phyloP scores from a whole-genome alignment of 2,113 vertebrate species.

The Salvelinus namaycush region DNA sequence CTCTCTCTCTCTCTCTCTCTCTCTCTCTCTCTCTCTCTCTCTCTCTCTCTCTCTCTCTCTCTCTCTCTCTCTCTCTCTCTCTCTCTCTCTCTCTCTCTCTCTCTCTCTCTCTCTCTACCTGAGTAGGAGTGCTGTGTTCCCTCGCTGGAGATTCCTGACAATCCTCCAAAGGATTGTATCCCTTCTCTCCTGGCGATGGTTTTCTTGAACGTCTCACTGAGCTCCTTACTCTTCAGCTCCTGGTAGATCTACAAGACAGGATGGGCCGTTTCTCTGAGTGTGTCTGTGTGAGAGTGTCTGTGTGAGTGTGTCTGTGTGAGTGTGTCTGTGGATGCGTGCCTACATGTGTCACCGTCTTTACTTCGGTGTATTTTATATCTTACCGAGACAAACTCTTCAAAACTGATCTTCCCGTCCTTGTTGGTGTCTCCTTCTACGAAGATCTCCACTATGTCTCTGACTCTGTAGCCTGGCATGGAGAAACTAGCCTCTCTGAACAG shows the following conservation, averaged over 20 bases:
- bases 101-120: slow-evolving; percentile 69
- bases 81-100: neutral
- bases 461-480: slow-evolving; percentile 90
- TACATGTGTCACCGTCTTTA: neutral
- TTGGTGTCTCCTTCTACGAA: slow-evolving; percentile 87
- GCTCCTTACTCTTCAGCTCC: slow-evolving; percentile 91
- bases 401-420: slow-evolving; percentile 94
- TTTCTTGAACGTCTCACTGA: slow-evolving; percentile 90
- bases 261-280: neutral
- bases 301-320: neutral
- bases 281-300: neutral
- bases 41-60: slow-evolving; percentile 29
- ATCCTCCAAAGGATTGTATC: slow-evolving; percentile 92
- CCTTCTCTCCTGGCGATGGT: slow-evolving; percentile 87
- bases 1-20: slow-evolving; percentile 11
- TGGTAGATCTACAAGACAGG: slow-evolving; percentile 82
- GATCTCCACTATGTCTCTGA: slow-evolving; percentile 90
- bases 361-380: slow-evolving; percentile 43
- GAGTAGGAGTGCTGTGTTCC: slow-evolving; percentile 97
- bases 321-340: neutral
- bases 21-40: neutral
- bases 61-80: too few relatives aligned
- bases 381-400: slow-evolving; percentile 95
- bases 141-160: slow-evolving; percentile 86
- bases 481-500: slow-evolving; percentile 94